Base-by-base conservation (phyloP, 2,113 vertebrate genomes). In the Lasiurus borealis region DNA sequence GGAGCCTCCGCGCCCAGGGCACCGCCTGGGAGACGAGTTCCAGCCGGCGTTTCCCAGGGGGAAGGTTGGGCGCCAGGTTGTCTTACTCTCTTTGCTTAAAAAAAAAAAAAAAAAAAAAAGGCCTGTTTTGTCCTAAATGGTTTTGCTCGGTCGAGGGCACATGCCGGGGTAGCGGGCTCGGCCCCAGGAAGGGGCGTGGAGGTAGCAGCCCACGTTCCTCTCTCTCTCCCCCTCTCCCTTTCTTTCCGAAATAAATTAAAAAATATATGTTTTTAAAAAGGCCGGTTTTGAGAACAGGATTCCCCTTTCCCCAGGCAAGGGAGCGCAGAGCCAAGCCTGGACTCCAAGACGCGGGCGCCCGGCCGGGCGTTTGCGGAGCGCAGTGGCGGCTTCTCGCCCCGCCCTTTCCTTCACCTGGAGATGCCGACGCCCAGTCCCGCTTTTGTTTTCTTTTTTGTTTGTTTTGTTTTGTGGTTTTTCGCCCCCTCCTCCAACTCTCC, bases 371-470 rank as follows among this genome's bases (percentile, higher is more conserved):
- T 11, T 11, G 40, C 40, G 1, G 36, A 25, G 40, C 29, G 40
- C 2, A 73, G 36, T 0, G 23, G 10, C n/a, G 14, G 57, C n/a
- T 57, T 27, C 36, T 1, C 2, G 6, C 11, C 2, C 1, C 0
- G 34, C 10, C 29, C 40, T 5, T 11, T 36, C 48, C n/a, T 16
- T 18, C 29, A 1, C 18, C 11, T 0, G 0, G 5, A 46, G 14
- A 18, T 3, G 6, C 46, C 0, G 85, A 31, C n/a, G 25, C 34
- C 11, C 11, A 5, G 18, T 44, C 40, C 29, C 59, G 0, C 23
- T 66, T 3, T 29, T n/a, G 4, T 54, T 18, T 54, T 54, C 52
- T 54, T 18, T 18, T 54, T 54, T 19, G 4, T 18, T 54, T 7
- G 16, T 54, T 54, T 19, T 54, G 4, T 18, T 18, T 1, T 16